phyloP scores from a whole-genome alignment of 2,888 invertebrate species.

The Seira ritae region DNA sequence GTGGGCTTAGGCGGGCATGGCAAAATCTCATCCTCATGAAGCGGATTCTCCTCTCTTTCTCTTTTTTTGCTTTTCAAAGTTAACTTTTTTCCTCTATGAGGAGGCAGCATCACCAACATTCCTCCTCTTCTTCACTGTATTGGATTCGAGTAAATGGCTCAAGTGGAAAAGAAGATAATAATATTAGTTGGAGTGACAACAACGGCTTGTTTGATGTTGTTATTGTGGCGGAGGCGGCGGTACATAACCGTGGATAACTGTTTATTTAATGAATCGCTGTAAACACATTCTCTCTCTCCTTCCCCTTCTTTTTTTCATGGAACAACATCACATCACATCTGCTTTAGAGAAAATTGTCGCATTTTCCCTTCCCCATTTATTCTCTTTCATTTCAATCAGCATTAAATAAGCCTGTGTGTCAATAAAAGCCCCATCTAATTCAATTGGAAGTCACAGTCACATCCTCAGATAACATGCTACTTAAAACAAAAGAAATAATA shows the following conservation, averaged over 20 bases:
- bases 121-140: not conserved
- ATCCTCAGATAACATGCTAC: too few relatives aligned
- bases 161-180: constrained; percentile 52
- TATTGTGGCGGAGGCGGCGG: not conserved
- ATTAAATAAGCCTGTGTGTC: not conserved
- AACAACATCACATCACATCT: not conserved
- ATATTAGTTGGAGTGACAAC: constrained; percentile 35
- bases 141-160: constrained; percentile 38
- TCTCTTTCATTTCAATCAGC: constrained; percentile 2
- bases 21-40: not conserved
- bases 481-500: too few relatives aligned
- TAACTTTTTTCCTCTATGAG: too few relatives aligned
- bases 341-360: not conserved
- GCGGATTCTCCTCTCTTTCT: not conserved
- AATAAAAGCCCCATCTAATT: not conserved
- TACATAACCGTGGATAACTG: constrained; percentile 34
- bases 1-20: not conserved
- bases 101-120: not conserved
- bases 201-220: constrained; percentile 16
- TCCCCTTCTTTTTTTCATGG: not conserved
- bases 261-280: constrained; percentile 56
- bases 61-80: not conserved
- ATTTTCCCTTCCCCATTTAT: not conserved
- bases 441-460: not conserved
- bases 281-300: constrained; percentile 22